These are phyloP conservation scores for Diaperis boleti DNA, from an alignment of 2,888 invertebrate genomes.

Conservation along the genomic window DNA sequence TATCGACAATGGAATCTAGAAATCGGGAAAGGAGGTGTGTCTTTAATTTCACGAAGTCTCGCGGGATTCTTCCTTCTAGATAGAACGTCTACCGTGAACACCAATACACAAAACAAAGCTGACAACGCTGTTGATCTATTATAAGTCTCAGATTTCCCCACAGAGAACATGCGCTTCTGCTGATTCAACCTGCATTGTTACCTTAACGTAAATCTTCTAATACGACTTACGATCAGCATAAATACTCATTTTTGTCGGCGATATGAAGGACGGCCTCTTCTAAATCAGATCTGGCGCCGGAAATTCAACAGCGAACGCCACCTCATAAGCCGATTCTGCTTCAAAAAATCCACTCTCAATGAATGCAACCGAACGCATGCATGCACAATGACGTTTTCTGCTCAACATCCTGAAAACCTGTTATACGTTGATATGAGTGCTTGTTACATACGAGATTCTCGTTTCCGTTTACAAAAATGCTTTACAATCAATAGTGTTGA, in stretches of 20 bases:
- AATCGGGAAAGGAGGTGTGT: constrained; percentile 19
- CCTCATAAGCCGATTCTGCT: too few relatives aligned
- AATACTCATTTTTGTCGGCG: constrained; percentile 6
- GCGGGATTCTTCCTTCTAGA: constrained; percentile 44
- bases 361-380: constrained; percentile 1
- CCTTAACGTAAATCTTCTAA: constrained; percentile 52
- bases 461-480: too few relatives aligned
- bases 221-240: constrained; percentile 39
- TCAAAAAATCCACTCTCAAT: too few relatives aligned
- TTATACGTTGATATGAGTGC: too few relatives aligned
- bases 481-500: too few relatives aligned
- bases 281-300: background rate
- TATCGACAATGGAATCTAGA: constrained; percentile 23
- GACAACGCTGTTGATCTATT: constrained; percentile 53
- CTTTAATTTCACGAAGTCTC: constrained; percentile 45
- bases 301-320: too few relatives aligned
- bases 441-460: too few relatives aligned
- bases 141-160: constrained; percentile 51
- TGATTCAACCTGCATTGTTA: constrained; percentile 55
- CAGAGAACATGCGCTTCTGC: constrained; percentile 45
- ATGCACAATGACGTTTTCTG: too few relatives aligned
- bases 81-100: constrained; percentile 42
- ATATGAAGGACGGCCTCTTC: background rate
- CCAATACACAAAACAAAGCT: constrained; percentile 53
- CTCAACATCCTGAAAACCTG: too few relatives aligned